Evolutionary conservation across 1,140 invertebrate genomes (phyloP).

Genomic region (Trypoxylus dichotomus): DNA sequence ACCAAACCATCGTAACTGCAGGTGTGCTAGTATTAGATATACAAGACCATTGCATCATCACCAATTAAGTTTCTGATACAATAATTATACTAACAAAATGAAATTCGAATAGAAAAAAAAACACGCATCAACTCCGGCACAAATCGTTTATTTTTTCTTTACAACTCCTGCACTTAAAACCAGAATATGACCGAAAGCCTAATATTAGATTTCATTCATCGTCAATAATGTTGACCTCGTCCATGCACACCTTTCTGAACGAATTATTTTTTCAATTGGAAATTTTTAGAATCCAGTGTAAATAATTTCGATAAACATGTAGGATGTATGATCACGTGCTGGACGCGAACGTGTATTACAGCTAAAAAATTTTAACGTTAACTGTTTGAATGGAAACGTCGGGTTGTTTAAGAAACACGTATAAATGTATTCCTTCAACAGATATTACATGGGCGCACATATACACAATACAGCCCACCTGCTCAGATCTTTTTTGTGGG

Average conservation of each 20-base stretch:
- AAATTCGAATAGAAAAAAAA: neutral
- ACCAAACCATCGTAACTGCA: neutral
- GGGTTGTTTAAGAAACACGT: neutral
- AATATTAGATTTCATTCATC: constrained; percentile 21
- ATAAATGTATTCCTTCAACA: too few species aligned
- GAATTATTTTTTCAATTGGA: constrained; percentile 16
- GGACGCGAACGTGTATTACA: neutral
- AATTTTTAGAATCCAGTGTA: constrained; percentile 4
- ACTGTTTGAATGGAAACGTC: constrained; percentile 4
- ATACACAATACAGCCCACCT: too few species aligned
- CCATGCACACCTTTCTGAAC: neutral
- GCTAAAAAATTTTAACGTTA: neutral
- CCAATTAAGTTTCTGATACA: neutral
- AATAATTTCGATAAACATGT: constrained; percentile 1
- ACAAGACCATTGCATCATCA: neutral
- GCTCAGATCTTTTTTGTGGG: too few species aligned
- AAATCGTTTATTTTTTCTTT: neutral
- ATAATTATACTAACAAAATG: neutral
- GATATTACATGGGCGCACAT: too few species aligned
- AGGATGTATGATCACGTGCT: neutral
- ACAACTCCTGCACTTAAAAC: neutral
- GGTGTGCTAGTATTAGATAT: neutral
- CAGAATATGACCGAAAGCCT: neutral
- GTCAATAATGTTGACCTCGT: neutral
- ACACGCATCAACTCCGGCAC: neutral